Percentiles rank a stretch among this genome's conserved stretches.
Evolutionary conservation across 2,113 vertebrate genomes (phyloP).

Genomic region (Arizona elegans): DNA sequence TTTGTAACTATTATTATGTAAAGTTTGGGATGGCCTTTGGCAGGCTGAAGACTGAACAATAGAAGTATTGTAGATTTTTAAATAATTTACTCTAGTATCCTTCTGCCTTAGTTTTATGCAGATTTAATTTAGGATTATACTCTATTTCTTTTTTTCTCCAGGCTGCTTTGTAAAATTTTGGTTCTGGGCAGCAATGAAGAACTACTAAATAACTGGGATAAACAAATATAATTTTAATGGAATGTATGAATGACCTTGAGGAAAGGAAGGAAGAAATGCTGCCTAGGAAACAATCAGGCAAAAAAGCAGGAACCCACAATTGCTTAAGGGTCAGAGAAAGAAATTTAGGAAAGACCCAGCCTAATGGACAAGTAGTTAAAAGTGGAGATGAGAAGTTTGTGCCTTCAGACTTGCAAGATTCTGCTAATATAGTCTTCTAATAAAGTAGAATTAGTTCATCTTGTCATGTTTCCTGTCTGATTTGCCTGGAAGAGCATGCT

Average conservation of each 20-base stretch:
- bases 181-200: background rate
- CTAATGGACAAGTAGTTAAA: background rate
- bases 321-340: background rate
- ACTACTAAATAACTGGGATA: background rate
- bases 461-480: background rate
- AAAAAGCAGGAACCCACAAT: background rate
- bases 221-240: background rate
- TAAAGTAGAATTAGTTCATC: background rate
- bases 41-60: background rate
- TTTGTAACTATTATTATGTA: background rate
- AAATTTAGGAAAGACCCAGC: background rate
- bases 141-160: background rate
- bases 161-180: background rate
- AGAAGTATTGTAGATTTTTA: background rate
- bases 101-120: background rate
- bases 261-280: background rate
- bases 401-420: background rate
- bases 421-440: background rate
- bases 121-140: background rate
- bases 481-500: background rate
- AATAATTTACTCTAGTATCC: background rate
- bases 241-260: background rate
- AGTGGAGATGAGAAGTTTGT: background rate
- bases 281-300: background rate
- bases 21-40: background rate